phyloP scores from a whole-genome alignment of 1,140 invertebrate species.

The Eciton burchellii region DNA sequence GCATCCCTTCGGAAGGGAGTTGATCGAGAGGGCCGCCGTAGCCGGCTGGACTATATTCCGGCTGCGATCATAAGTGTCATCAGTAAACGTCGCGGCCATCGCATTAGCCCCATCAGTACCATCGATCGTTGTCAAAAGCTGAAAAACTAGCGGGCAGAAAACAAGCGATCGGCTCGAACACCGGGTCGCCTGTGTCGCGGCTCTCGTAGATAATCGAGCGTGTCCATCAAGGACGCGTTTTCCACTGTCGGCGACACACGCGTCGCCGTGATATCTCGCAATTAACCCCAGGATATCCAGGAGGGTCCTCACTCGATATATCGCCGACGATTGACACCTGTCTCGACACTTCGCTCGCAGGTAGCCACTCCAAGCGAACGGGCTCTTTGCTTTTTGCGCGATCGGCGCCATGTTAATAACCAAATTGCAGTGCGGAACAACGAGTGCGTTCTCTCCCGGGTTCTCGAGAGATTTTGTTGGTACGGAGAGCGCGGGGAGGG shows the following conservation, averaged over 20 bases:
- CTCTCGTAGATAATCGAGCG: constrained; percentile 67
- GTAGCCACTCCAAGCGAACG: constrained; percentile 56
- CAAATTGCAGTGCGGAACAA: background rate
- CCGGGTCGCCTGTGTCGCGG: constrained; percentile 31
- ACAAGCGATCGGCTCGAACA: constrained; percentile 38
- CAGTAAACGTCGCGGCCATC: constrained; percentile 54
- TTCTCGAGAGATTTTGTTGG: constrained; percentile 8
- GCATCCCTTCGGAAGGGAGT: background rate
- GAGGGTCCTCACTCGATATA: constrained; percentile 23
- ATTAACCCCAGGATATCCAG: constrained; percentile 55
- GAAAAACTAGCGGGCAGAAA: constrained; percentile 34
- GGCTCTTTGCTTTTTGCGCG: constrained; percentile 61
- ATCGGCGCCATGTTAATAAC: constrained; percentile 58
- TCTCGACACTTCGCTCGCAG: constrained; percentile 62
- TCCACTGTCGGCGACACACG: constrained; percentile 52
- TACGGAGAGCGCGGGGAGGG: too few relatives aligned
- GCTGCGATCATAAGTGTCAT: constrained; percentile 55
- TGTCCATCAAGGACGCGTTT: constrained; percentile 47
- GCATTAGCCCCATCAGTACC: constrained; percentile 39
- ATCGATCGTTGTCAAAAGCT: constrained; percentile 54
- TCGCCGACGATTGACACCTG: constrained; percentile 59
- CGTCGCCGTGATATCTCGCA: constrained; percentile 55
- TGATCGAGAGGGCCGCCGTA: background rate
- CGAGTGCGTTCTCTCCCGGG: background rate
- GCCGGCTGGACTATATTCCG: constrained; percentile 28